Conservation (phyloP, 1,140 invertebrate genomes). For the Leucophenga varia region DNA sequence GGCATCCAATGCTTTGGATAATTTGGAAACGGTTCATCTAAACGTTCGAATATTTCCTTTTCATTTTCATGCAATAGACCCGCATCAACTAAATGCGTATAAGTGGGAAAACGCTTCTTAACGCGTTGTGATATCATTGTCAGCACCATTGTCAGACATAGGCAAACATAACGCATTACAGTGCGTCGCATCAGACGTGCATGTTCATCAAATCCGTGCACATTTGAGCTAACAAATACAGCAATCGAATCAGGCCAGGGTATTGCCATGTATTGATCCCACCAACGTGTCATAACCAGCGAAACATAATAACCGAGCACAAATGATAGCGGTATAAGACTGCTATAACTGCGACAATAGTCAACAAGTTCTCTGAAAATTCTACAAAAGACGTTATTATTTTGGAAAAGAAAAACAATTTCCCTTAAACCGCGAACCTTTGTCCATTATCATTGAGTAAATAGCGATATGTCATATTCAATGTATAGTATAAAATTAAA, state of each 20-base stretch:
- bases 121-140: conserved; percentile 83
- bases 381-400: conserved; percentile 51
- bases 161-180: conserved; percentile 79
- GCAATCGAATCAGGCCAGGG: conserved; percentile 82
- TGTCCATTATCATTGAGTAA: conserved; percentile 72
- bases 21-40: conserved; percentile 79
- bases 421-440: conserved; percentile 63
- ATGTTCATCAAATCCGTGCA: conserved; percentile 71
- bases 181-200: conserved; percentile 84
- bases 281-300: conserved; percentile 91
- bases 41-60: conserved; percentile 71
- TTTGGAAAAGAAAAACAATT: background rate
- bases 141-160: conserved; percentile 80
- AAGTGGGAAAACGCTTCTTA: conserved; percentile 88
- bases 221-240: conserved; percentile 66
- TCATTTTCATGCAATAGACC: conserved; percentile 86
- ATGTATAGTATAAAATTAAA: conserved; percentile 72
- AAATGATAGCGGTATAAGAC: conserved; percentile 80
- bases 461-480: conserved; percentile 83
- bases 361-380: conserved; percentile 71
- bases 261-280: conserved; percentile 79
- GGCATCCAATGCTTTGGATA: conserved; percentile 95
- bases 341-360: conserved; percentile 75
- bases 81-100: conserved; percentile 84
- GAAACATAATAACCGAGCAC: conserved; percentile 90